Percentiles rank a stretch among this genome's conserved stretches.
Evolutionary conservation across 2,113 vertebrate species (phyloP).

Genomic region (Lucifuga dentata): DNA sequence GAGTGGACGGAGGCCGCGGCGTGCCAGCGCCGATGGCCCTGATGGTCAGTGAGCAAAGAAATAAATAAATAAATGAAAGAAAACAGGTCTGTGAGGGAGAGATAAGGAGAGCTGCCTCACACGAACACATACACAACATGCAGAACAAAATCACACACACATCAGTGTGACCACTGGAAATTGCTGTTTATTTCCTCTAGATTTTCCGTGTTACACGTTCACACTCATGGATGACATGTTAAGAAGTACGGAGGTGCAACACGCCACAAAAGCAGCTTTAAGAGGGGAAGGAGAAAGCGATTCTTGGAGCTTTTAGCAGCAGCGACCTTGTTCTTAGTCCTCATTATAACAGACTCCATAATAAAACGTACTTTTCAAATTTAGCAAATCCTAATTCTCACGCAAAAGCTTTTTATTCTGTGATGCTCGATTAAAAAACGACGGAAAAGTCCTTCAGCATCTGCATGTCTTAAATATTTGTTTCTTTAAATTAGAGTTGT

Average conservation of each 20-base stretch:
- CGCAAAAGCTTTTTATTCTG: conserved; percentile 43
- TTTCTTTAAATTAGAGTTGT: too few species aligned
- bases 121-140: conserved; percentile 6
- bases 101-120: conserved; percentile 74
- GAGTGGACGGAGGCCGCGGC: conserved; percentile 60
- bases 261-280: conserved; percentile 39
- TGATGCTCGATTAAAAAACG: conserved; percentile 49
- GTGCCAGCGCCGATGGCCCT: conserved; percentile 60
- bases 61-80: conserved; percentile 3
- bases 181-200: not conserved
- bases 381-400: conserved; percentile 57
- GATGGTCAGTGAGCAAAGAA: conserved; percentile 53
- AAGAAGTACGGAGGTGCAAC: conserved; percentile 29
- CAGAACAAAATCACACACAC: too few species aligned
- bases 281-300: conserved; percentile 51
- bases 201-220: conserved; percentile 22
- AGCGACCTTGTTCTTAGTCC: conserved; percentile 82
- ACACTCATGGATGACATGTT: conserved; percentile 18
- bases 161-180: too few species aligned
- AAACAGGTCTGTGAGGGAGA: conserved; percentile 67
- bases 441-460: conserved; percentile 62
- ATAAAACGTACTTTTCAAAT: conserved; percentile 62
- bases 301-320: conserved; percentile 60
- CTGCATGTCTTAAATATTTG: too few species aligned
- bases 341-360: conserved; percentile 67